Conservation (phyloP, 1,140 invertebrate genomes). For the Chlorops oryzae region DNA sequence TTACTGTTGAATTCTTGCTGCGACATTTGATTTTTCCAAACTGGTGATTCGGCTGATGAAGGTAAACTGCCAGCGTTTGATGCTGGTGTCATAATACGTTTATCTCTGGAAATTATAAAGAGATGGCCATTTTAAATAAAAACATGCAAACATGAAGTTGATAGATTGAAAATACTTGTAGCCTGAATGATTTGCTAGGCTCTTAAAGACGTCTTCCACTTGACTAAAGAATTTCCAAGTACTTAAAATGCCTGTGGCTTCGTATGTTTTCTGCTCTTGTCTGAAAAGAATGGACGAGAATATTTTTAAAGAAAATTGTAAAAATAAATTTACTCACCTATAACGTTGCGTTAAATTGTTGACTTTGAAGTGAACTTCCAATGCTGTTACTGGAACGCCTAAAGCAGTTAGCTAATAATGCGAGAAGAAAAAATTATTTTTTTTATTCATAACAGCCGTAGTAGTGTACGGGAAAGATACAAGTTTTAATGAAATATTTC, state of each 20-base stretch:
- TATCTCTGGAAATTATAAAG: slow-evolving; percentile 27
- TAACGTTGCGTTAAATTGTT: slow-evolving; percentile 46
- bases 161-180: slow-evolving; percentile 28
- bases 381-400: slow-evolving; percentile 42
- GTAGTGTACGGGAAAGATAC: no score
- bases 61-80: slow-evolving; percentile 44
- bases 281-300: slow-evolving; percentile 9
- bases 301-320: neutral
- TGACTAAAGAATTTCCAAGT: slow-evolving; percentile 46
- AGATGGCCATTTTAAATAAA: neutral
- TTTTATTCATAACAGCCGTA: no score
- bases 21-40: slow-evolving; percentile 48
- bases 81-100: slow-evolving; percentile 42
- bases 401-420: slow-evolving; percentile 23
- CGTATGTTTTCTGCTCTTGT: slow-evolving; percentile 44
- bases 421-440: no score
- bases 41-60: slow-evolving; percentile 44
- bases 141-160: neutral
- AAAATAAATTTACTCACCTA: slow-evolving; percentile 11
- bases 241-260: slow-evolving; percentile 44
- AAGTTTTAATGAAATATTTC: no score
- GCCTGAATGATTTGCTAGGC: slow-evolving; percentile 40
- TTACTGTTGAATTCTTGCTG: slow-evolving; percentile 46
- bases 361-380: slow-evolving; percentile 46
- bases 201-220: slow-evolving; percentile 47